Evolutionary conservation across 2,797 vertebrate genomes (phyloP).

Genomic region (Sebastolobus alascanus): DNA sequence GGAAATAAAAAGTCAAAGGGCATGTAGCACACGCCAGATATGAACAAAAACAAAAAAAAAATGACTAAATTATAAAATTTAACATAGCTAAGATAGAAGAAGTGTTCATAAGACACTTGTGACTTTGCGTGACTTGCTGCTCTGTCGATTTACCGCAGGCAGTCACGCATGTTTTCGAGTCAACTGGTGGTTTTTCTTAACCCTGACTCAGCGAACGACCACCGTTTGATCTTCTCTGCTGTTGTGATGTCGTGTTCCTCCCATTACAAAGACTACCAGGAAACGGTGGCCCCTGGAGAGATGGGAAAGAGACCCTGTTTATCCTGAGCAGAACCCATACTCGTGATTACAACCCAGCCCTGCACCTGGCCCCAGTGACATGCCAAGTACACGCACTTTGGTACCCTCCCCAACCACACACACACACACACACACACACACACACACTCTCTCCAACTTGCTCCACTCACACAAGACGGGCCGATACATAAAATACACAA

Average conservation of each 20-base stretch:
- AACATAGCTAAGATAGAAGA: neutral
- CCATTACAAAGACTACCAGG: conserved; percentile 82
- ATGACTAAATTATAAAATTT: neutral
- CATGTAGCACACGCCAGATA: neutral
- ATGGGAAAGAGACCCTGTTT: conserved; percentile 79
- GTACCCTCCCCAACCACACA: neutral
- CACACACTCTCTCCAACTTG: conserved; percentile 10
- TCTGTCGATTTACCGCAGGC: conserved; percentile 19
- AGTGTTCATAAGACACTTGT: neutral
- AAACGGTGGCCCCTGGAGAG: conserved; percentile 76
- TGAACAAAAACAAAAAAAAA: neutral
- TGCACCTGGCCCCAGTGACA: conserved; percentile 79
- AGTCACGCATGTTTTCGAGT: conserved; percentile 67
- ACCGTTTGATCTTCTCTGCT: conserved; percentile 75
- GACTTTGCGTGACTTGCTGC: conserved; percentile 1
- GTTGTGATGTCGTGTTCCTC: conserved; percentile 79
- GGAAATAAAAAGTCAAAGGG: conserved; percentile 16
- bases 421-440: conserved; percentile 12
- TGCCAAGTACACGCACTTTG: conserved; percentile 66
- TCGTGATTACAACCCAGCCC: conserved; percentile 75
- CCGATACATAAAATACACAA: conserved; percentile 12
- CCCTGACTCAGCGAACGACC: conserved; percentile 79
- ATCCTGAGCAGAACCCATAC: conserved; percentile 75
- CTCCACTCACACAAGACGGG: conserved; percentile 17
- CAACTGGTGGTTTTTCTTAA: conserved; percentile 69